These are phyloP conservation scores for Lamproptera curius DNA, from an alignment of 2,888 invertebrate species.

Conservation along the genomic window DNA sequence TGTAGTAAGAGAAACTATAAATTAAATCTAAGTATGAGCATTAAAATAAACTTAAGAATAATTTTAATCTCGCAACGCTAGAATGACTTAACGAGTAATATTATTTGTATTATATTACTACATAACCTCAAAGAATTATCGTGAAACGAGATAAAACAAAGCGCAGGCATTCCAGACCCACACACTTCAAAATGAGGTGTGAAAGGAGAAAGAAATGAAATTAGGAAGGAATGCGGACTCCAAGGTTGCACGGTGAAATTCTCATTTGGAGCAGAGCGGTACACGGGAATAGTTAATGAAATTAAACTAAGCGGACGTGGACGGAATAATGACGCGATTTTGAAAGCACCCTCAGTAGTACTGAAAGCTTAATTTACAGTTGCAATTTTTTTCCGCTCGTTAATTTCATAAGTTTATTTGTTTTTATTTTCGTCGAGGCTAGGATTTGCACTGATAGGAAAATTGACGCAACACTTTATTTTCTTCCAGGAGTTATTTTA, in stretches of 20 bases:
- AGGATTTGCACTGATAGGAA: no score
- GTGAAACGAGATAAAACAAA: conserved; percentile 6
- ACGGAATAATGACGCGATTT: conserved; percentile 14
- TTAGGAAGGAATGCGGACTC: conserved; percentile 37
- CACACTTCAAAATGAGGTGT: conserved; percentile 14
- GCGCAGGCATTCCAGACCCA: conserved; percentile 7
- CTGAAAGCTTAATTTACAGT: conserved; percentile 4
- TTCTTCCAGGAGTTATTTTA: neutral
- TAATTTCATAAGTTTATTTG: neutral
- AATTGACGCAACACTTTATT: neutral
- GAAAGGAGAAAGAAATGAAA: conserved; percentile 23
- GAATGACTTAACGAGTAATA: no score
- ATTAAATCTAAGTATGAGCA: no score
- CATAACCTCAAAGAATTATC: neutral
- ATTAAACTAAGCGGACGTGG: conserved; percentile 49
- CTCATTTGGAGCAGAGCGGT: conserved; percentile 44
- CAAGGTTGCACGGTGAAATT: conserved; percentile 39
- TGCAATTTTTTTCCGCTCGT: conserved; percentile 3
- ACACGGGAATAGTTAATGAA: conserved; percentile 63
- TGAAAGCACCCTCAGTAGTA: conserved; percentile 5
- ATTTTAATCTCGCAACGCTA: no score
- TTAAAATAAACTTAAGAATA: no score
- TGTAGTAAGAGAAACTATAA: no score
- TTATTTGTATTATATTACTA: no score
- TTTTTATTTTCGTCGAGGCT: no score